These are phyloP conservation scores for Mimas tiliae DNA, from an alignment of 2,888 invertebrate species.

Conservation along the genomic window DNA sequence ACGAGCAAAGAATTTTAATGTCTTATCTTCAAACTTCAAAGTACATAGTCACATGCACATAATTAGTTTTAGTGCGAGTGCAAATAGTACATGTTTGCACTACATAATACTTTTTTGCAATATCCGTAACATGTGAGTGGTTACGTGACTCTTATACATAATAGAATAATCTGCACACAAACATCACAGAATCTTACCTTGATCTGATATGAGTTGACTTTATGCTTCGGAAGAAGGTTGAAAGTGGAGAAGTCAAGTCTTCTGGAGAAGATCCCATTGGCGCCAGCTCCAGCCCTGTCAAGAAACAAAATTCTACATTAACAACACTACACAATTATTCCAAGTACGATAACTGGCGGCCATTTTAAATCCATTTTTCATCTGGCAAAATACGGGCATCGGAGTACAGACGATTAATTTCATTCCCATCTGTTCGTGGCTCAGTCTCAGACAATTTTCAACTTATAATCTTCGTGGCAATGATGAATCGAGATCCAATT, in stretches of 20 bases:
- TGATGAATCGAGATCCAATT: slow-evolving; percentile 56
- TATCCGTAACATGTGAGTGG: slow-evolving; percentile 3
- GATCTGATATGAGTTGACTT: slow-evolving; percentile 99
- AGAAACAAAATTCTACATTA: slow-evolving; percentile 10
- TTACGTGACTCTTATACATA: neutral
- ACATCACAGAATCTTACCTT: slow-evolving; percentile 89
- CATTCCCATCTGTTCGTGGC: slow-evolving; percentile 27
- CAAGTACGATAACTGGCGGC: neutral
- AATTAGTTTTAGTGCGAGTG: slow-evolving; percentile 12
- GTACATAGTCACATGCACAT: slow-evolving; percentile 7
- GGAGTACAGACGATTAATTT: slow-evolving; percentile 25
- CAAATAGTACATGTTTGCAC: slow-evolving; percentile 26
- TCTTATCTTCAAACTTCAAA: slow-evolving; percentile 8
- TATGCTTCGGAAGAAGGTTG: slow-evolving; percentile 96
- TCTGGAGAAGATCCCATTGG: slow-evolving; percentile 96
- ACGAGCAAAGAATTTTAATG: slow-evolving; percentile 6
- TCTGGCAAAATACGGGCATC: slow-evolving; percentile 19
- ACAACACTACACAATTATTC: slow-evolving; percentile 2
- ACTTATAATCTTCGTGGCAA: slow-evolving; percentile 40
- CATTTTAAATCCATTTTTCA: slow-evolving; percentile 20
- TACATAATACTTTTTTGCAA: slow-evolving; percentile 22
- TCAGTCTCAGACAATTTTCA: slow-evolving; percentile 37
- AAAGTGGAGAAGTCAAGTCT: slow-evolving; percentile 97
- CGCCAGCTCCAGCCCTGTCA: slow-evolving; percentile 93
- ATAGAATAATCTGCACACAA: neutral